Conservation (phyloP, 2,113 vertebrate genomes). For the Corythoichthys intestinalis region DNA sequence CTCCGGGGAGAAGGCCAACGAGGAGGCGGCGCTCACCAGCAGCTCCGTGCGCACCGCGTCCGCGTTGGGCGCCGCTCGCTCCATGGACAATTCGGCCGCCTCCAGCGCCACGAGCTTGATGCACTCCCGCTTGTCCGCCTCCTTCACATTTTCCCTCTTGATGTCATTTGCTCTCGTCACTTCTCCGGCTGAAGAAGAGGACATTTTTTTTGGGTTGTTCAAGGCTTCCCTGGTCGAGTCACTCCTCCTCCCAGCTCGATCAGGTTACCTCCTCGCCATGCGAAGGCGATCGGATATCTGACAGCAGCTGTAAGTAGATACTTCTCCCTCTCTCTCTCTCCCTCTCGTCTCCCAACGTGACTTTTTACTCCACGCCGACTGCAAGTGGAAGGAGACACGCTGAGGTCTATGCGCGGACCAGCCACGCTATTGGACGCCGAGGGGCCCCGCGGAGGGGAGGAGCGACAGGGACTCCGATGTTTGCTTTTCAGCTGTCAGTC, state of each 20-base stretch:
- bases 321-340: conserved; percentile 62
- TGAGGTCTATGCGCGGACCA: conserved; percentile 67
- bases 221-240: conserved; percentile 80
- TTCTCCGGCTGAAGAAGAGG: conserved; percentile 88
- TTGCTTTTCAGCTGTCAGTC: conserved; percentile 67
- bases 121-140: conserved; percentile 78
- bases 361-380: conserved; percentile 74
- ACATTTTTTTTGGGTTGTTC: conserved; percentile 77
- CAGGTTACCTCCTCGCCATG: conserved; percentile 95
- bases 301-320: conserved; percentile 86
- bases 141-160: conserved; percentile 94
- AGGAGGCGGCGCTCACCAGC: conserved; percentile 81
- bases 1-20: conserved; percentile 93
- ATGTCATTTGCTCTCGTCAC: conserved; percentile 86
- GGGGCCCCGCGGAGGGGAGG: conserved; percentile 63
- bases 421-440: conserved; percentile 67
- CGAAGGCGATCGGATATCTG: conserved; percentile 89
- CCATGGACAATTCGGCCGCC: conserved; percentile 82
- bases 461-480: conserved; percentile 57
- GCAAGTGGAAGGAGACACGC: conserved; percentile 64
- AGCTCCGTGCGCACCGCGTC: conserved; percentile 87
- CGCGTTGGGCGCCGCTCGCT: conserved; percentile 73
- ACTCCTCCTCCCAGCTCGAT: conserved; percentile 89
- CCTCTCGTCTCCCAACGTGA: conserved; percentile 64
- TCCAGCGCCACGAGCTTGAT: conserved; percentile 79